phyloP scores from a whole-genome alignment of 2,797 vertebrate species.

The Dendrocincla fuliginosa region DNA sequence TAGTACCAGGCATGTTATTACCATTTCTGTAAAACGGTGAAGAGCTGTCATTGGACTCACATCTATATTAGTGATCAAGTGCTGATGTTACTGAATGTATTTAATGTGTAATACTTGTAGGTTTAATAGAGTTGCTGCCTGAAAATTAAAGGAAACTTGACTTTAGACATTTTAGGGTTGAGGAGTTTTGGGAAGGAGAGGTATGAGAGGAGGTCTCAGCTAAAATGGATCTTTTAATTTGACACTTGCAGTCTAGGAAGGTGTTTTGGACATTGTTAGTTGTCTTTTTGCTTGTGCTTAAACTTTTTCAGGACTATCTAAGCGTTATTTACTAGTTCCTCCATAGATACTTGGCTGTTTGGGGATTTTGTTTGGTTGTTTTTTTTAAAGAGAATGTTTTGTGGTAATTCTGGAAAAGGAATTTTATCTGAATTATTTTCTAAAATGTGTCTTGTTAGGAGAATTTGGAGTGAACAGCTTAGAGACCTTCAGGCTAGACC shows the following conservation, averaged over 20 bases:
- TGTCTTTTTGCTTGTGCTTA: not conserved
- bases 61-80: not conserved
- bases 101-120: not conserved
- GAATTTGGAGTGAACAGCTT: not conserved
- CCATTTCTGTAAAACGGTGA: accelerated
- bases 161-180: not conserved
- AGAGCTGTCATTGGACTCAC: not conserved
- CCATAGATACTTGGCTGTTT: not conserved
- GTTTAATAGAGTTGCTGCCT: not conserved
- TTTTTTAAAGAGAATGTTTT: not conserved
- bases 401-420: not conserved
- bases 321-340: not conserved
- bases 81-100: not conserved
- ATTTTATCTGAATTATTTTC: not conserved
- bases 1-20: not conserved
- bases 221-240: not conserved
- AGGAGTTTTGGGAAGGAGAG: accelerated
- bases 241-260: not conserved
- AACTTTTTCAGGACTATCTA: not conserved
- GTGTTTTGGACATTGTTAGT: not conserved
- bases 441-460: not conserved
- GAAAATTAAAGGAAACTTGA: not conserved
- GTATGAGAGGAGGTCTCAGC: not conserved
- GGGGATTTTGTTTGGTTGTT: not conserved
- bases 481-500: not conserved